Base-by-base conservation (phyloP, 2,888 invertebrate species). In the Megastigmus dorsalis region DNA sequence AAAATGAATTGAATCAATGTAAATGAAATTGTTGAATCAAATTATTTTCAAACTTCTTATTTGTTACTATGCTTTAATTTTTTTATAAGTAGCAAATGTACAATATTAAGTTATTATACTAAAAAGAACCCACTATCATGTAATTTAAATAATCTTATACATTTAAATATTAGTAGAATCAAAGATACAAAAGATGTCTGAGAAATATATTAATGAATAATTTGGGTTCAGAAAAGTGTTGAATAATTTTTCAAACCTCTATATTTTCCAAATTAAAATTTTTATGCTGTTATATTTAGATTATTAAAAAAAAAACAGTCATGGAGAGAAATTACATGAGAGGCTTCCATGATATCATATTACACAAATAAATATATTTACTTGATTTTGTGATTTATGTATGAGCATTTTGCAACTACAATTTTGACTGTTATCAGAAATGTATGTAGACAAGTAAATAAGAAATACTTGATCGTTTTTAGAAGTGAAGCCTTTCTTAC, bases 81-180 rank as follows among this genome's bases (percentile, higher is more conserved):
- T 18, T 36, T 52, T 38, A 67, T 28, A n/a, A 38, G 15, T 55
- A 55, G 15, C 18, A 57, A 52, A 59, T 74, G 65, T 69, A 74
- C 7, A 52, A 73, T 73, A 73, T 55, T 62, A 57, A 63, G 55
- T 55, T 65, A 65, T 67, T 41, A 62, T 26, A 20, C 43, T 54
- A 50, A 65, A 54, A 60, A 59, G 41, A 60, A 66, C 23, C 48
- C 57, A 54, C 6, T 33, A 59, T 60, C 15, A 54, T 41, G 48
- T 63, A 67, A 55, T 57, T 50, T n/a, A n/a, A n/a, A n/a, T n/a
- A n/a, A 36, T 74, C 68, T 48, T 4, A 54, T 54, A 55, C 48
- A 63, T 38, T 63, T 54, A 45, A 36, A 28, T 36, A 57, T 41
- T 45, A 23, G 2, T 41, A 36, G n/a, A 15, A 48, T 55, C 4